Base-by-base conservation (phyloP, 2,888 invertebrate species). In the Pachydiplax longipennis region DNA sequence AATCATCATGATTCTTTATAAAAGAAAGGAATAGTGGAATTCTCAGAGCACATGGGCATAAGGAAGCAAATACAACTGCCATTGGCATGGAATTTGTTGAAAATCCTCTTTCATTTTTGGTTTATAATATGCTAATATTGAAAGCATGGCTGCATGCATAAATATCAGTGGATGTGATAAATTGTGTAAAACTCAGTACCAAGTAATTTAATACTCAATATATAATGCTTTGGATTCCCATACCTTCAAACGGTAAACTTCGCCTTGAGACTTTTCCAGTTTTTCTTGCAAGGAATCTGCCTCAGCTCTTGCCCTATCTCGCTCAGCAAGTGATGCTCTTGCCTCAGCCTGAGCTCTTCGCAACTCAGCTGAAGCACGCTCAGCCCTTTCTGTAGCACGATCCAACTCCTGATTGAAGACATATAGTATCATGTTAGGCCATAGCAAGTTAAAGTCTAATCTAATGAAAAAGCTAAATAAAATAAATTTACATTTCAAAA, bases 211-310 rank as follows among this genome's bases (percentile, higher is more conserved):
- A 53, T 44, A 44, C 4, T 8, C 8, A 8, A 44, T 44, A 44
- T 10, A 44, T 10, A 44, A 10, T 2, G 22, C 25, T 12, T n/a
- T n/a, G 13, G 22, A 73, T 73, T 31, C 8, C 15, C 73, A 25
- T 12, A 87, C 87, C 87, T 98, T 98, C 92, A 98, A 95, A 94
- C 98, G 96, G 93, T 98, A 98, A 65, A 99, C 98, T 94, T 99
- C 98, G 91, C 98, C 98, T 94, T 98, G 98, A 91, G 98, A 98
- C 94, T 98, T 98, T 94, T 98, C 98, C 92, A 98, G 94, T 95
- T 98, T 98, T 93, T 98, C 98, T 94, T 98, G 98, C 91, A 98
- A 83, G 37, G 91, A 82, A n/a, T 91, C 96, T 0, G 98, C 97
- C 94, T 98, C 98, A 58, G 96, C 95, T 91, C 97, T 96, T 82